These are phyloP conservation scores for Montifringilla adamsi DNA, from an alignment of 2,113 vertebrate species.

Conservation along the genomic window DNA sequence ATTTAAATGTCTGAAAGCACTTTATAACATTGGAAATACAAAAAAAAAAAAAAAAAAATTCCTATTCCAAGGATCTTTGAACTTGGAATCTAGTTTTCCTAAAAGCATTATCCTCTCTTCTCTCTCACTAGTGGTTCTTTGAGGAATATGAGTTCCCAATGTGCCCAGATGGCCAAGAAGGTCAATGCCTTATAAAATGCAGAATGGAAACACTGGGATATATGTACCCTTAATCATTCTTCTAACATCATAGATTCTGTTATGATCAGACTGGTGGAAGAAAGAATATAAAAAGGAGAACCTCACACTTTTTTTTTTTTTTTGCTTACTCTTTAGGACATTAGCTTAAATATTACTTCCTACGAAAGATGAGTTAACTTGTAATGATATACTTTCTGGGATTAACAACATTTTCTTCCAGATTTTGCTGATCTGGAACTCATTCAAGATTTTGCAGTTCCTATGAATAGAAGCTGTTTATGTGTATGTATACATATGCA, in stretches of 20 bases:
- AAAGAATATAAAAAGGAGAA: neutral
- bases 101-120: neutral
- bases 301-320: neutral
- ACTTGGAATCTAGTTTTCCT: neutral
- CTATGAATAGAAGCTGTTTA: neutral
- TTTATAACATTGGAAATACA: neutral
- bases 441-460: neutral
- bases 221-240: neutral
- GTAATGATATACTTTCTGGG: neutral
- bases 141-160: neutral
- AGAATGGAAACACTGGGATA: neutral
- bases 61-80: neutral
- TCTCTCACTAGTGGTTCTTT: neutral
- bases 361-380: neutral
- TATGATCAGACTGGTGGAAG: neutral
- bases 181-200: neutral
- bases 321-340: neutral
- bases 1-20: neutral
- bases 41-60: rapidly evolving
- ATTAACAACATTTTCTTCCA: neutral
- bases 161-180: neutral
- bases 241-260: neutral
- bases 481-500: neutral
- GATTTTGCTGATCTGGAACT: neutral
- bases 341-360: neutral